These are phyloP conservation scores for Choristoneura fumiferana DNA, from an alignment of 1,140 invertebrate species.

Conservation along the genomic window DNA sequence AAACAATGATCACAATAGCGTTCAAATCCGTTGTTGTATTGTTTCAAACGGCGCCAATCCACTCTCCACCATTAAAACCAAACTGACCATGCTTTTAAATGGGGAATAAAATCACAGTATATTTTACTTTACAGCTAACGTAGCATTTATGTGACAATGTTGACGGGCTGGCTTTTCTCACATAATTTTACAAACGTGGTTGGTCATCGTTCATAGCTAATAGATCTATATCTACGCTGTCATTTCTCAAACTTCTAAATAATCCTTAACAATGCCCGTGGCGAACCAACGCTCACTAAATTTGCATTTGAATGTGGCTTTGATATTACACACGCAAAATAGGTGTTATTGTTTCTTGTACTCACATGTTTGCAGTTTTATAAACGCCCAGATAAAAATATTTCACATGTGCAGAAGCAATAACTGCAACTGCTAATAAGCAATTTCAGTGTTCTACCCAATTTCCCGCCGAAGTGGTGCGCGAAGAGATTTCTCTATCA, in stretches of 20 bases:
- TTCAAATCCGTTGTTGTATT: slow-evolving; percentile 13
- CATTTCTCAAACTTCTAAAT: slow-evolving; percentile 11
- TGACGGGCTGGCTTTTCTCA: no score
- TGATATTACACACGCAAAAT: slow-evolving; percentile 2
- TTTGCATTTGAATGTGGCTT: slow-evolving; percentile 17
- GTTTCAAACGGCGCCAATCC: background rate
- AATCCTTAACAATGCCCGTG: slow-evolving; percentile 3
- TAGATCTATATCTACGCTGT: background rate
- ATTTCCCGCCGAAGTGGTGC: slow-evolving; percentile 13
- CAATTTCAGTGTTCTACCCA: slow-evolving; percentile 14
- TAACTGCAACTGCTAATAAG: background rate
- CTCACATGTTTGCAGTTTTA: background rate
- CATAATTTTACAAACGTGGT: background rate
- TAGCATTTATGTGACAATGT: background rate
- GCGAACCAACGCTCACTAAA: slow-evolving; percentile 2
- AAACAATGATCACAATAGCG: slow-evolving; percentile 22
- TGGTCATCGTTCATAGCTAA: slow-evolving; percentile 1
- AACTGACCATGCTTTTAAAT: background rate
- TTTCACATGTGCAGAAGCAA: background rate
- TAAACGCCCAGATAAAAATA: background rate
- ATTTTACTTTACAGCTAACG: background rate
- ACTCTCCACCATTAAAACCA: background rate
- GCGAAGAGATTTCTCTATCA: slow-evolving; percentile 30
- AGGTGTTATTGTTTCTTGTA: slow-evolving; percentile 9
- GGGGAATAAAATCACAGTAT: background rate